Conservation (phyloP, 2,797 vertebrate genomes). For the Borostomias antarcticus region DNA sequence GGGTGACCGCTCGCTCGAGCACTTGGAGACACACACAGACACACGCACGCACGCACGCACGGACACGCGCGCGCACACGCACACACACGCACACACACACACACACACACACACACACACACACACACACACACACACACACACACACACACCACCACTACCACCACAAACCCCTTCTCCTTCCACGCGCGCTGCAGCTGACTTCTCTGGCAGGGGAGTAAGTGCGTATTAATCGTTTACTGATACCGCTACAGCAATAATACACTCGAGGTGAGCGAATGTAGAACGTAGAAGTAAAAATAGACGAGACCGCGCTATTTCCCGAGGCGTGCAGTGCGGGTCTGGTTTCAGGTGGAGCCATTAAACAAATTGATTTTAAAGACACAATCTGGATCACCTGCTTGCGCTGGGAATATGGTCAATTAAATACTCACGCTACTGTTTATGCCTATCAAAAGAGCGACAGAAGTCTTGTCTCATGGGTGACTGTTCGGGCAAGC, state of each 20-base stretch:
- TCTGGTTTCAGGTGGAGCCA: conserved; percentile 7
- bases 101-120: conserved; percentile 5
- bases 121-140: background rate
- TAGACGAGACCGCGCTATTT: conserved; percentile 16
- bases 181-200: background rate
- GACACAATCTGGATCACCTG: background rate
- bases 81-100: too few relatives aligned
- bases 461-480: background rate
- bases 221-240: background rate
- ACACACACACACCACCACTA: conserved; percentile 7
- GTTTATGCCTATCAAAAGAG: background rate
- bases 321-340: background rate
- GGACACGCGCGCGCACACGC: conserved; percentile 1
- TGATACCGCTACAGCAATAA: background rate
- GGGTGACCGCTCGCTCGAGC: background rate
- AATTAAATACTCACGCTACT: background rate
- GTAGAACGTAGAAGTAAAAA: background rate
- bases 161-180: conserved; percentile 4
- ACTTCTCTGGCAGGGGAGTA: background rate
- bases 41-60: background rate
- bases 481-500: background rate
- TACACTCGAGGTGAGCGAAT: background rate
- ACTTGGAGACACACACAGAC: background rate
- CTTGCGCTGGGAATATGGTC: background rate
- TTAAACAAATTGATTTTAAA: background rate